Base-by-base conservation (phyloP, 2,113 vertebrate genomes). In the Seriola aureovittata region DNA sequence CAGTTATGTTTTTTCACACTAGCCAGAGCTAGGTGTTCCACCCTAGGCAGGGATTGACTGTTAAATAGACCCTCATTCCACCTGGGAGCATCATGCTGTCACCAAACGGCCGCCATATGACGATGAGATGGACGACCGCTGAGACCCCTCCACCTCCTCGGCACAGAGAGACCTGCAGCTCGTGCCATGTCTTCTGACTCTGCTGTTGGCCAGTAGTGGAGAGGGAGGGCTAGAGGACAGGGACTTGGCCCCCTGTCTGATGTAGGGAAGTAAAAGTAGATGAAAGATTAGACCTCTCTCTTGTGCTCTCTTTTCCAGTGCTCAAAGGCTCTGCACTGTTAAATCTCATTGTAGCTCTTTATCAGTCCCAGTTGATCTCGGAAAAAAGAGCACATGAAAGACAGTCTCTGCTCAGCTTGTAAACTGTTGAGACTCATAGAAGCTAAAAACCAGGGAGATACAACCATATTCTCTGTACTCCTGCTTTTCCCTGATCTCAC, bases 381-480 rank as follows among this genome's bases (percentile, higher is more conserved):
- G 64, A 84, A 82, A 48, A 79, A 68, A 63, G 59, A 86, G 87
- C 84, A 82, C 86, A 86, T 3, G 85, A 88, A 59, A 84, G 85
- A 89, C 8, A 0, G 38, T 71, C 42, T 78, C 57, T 10, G 36
- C 48, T 71, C 63, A 64, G 64, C 48, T 34, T 69, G 32, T 71
- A 9, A 77, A 65, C 74, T 58, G 32, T 68, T 82, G 6, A 83
- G 32, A 54, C 40, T 71, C 59, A 4, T 23, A 71, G 55, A 69
- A 85, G 71, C 32, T 84, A 70, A 68, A 29, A 85, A 62, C 13
- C 29, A 81, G 57, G 42, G 11, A 85, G 62, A 57, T 59, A 40
- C 58, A 67, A 12, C 62, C 5, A 21, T 66, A 32, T 81, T 13
- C 16, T 82, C 48, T 83, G 48, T 84, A 78, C 23, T 57, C 46